Conservation (phyloP, 2,888 invertebrate genomes). For the Phyto melanocephala region DNA sequence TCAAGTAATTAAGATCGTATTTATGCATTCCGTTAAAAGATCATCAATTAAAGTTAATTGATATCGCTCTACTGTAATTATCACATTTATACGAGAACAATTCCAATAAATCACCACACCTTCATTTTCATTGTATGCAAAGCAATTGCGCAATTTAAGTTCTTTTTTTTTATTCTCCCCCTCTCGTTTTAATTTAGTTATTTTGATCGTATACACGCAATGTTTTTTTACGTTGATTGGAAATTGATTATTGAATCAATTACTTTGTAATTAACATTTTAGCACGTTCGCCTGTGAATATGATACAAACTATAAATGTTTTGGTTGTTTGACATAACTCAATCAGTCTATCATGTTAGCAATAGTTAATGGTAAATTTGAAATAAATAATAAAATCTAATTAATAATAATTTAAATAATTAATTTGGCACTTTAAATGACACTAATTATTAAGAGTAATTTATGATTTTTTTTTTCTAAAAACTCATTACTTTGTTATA, state of each 20-base stretch:
- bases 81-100: neutral
- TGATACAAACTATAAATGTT: too few species aligned
- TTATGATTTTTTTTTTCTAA: neutral
- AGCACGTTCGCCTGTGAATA: conserved; percentile 12
- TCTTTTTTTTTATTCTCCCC: neutral
- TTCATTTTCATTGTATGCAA: neutral
- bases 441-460: conserved; percentile 13
- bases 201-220: neutral
- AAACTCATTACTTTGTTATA: neutral
- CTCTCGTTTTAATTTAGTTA: neutral
- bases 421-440: conserved; percentile 12
- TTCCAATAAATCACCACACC: conserved; percentile 6
- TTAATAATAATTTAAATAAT: neutral
- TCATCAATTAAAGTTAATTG: neutral
- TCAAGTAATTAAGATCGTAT: neutral
- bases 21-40: neutral
- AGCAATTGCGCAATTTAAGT: conserved; percentile 17
- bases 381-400: neutral
- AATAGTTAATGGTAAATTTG: neutral
- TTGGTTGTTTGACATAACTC: too few species aligned
- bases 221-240: neutral
- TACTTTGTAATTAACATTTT: conserved; percentile 44
- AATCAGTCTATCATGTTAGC: too few species aligned
- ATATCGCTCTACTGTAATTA: neutral
- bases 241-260: conserved; percentile 35